phyloP scores from a whole-genome alignment of 2,888 invertebrate genomes.

The Augochlorella aurata region DNA sequence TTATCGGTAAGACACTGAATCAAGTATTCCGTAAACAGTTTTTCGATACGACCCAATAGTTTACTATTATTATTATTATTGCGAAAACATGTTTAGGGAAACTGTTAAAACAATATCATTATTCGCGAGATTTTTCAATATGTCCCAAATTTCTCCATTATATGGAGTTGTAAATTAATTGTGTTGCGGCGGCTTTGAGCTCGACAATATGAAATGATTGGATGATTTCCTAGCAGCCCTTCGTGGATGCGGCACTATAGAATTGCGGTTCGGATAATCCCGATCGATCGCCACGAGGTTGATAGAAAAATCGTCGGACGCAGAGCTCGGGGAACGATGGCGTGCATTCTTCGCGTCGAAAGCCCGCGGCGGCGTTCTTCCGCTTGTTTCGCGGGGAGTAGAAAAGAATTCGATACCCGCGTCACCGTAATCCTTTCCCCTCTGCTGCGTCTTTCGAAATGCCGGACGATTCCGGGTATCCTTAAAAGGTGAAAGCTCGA shows the following conservation, averaged over 20 bases:
- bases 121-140: too few relatives aligned
- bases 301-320: not conserved
- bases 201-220: too few relatives aligned
- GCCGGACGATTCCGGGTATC: not conserved
- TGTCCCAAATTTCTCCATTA: too few relatives aligned
- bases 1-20: too few relatives aligned
- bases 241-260: not conserved
- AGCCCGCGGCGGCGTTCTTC: not conserved
- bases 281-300: not conserved
- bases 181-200: too few relatives aligned
- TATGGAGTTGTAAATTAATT: too few relatives aligned
- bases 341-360: conserved; percentile 1
- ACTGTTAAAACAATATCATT: too few relatives aligned
- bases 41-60: too few relatives aligned
- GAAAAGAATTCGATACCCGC: conserved; percentile 35
- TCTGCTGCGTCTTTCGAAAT: not conserved
- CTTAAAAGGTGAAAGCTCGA: not conserved
- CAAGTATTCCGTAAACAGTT: too few relatives aligned
- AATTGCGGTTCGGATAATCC: not conserved
- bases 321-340: not conserved
- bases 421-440: not conserved
- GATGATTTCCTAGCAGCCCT: not conserved
- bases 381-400: not conserved
- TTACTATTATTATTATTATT: too few relatives aligned
- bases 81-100: too few relatives aligned